phyloP scores from a whole-genome alignment of 2,113 vertebrate species.

The Camelus dromedarius region DNA sequence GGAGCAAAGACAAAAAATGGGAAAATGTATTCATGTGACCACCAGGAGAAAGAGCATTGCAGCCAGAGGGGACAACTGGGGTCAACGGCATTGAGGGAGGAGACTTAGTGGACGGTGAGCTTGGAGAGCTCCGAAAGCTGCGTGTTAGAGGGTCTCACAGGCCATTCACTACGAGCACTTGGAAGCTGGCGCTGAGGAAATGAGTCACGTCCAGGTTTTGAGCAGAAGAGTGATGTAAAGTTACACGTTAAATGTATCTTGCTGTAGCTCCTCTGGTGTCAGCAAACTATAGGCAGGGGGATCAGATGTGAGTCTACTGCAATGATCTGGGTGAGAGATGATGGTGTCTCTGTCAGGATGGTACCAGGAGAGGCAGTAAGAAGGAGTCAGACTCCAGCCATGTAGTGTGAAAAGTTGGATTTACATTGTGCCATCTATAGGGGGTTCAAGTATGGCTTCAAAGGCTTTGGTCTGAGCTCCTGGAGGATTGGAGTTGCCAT shows the following conservation, averaged over 20 bases:
- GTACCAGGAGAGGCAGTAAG: background rate
- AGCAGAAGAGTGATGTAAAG: background rate
- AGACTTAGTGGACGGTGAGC: no score
- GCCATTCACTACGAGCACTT: background rate
- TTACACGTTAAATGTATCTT: background rate
- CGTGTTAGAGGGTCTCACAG: accelerated
- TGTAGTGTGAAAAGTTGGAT: background rate
- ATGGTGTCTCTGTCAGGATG: background rate
- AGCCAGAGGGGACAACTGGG: background rate
- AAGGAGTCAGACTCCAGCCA: background rate
- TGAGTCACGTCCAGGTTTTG: background rate
- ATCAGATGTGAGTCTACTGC: background rate
- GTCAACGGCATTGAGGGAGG: background rate
- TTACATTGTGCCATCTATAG: background rate
- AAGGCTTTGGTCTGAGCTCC: background rate
- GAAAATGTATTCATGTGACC: background rate
- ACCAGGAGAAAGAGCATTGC: background rate
- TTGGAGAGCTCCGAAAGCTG: background rate
- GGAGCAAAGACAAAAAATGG: background rate
- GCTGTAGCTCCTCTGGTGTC: background rate
- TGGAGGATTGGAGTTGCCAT: background rate
- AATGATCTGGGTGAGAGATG: background rate
- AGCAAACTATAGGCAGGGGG: background rate
- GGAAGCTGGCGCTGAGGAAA: background rate
- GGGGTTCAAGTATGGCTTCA: background rate